Evolutionary conservation across 2,113 vertebrate genomes (phyloP).

Genomic region (Empidonax alnorum): DNA sequence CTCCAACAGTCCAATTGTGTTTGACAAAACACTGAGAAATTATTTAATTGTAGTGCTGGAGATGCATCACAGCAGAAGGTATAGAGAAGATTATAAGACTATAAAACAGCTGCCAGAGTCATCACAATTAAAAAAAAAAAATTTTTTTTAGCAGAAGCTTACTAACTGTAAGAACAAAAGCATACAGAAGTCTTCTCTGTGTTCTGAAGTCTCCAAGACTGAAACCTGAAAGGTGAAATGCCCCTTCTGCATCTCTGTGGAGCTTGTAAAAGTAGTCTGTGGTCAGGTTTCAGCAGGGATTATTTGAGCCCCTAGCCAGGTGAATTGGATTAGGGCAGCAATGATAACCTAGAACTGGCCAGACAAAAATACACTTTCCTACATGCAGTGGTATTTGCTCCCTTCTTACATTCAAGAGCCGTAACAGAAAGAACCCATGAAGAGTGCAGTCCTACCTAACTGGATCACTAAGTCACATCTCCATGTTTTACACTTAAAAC

Average conservation of each 20-base stretch:
- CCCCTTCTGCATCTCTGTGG: neutral
- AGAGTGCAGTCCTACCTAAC: neutral
- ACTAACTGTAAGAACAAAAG: neutral
- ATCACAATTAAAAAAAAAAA: neutral
- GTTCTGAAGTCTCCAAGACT: neutral
- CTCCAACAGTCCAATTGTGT: neutral
- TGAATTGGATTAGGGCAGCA: neutral
- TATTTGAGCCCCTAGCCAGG: neutral
- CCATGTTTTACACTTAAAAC: neutral
- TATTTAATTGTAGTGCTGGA: neutral
- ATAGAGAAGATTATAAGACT: neutral
- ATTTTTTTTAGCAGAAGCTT: neutral
- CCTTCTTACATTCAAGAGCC: neutral
- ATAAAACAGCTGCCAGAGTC: neutral
- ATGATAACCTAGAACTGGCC: neutral
- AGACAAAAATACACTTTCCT: neutral
- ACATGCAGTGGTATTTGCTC: neutral
- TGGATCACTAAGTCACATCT: neutral
- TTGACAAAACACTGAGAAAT: neutral
- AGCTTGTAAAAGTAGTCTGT: neutral
- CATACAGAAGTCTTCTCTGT: neutral
- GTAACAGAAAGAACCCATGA: neutral
- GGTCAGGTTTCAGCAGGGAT: neutral
- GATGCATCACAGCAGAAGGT: neutral
- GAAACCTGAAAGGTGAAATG: neutral